These are phyloP conservation scores for Embidobia sp. DNA, from an alignment of 2,888 invertebrate species.

Conservation along the genomic window DNA sequence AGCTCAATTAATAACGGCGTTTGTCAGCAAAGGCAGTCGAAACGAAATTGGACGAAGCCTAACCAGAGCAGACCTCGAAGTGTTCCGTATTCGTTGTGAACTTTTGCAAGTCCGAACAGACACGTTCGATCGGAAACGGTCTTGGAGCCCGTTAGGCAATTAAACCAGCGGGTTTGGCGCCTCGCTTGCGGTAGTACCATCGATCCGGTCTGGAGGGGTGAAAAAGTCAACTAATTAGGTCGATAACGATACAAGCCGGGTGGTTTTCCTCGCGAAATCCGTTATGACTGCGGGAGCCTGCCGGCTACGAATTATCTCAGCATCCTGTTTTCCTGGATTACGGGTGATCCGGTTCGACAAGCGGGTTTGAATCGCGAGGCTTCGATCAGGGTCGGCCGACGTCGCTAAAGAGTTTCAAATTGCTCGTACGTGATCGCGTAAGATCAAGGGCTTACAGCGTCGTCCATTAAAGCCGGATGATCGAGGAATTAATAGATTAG, in stretches of 20 bases:
- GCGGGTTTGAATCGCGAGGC: constrained; percentile 55
- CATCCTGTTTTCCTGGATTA: constrained; percentile 65
- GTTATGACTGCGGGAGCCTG: constrained; percentile 51
- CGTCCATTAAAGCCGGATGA: constrained; percentile 58
- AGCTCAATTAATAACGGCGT: constrained; percentile 9
- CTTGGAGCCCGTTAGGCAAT: constrained; percentile 17
- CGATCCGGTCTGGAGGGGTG: constrained; percentile 8
- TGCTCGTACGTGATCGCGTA: constrained; percentile 62
- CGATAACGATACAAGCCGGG: constrained; percentile 36
- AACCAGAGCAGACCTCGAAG: no score
- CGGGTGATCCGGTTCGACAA: constrained; percentile 67
- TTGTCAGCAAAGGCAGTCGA: neutral
- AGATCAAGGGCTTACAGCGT: constrained; percentile 50
- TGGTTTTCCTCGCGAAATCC: constrained; percentile 49
- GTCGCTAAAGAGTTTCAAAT: constrained; percentile 59
- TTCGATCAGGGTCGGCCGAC: constrained; percentile 34
- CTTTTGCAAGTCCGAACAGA: constrained; percentile 27
- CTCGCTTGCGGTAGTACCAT: constrained; percentile 5
- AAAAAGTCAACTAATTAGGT: constrained; percentile 40
- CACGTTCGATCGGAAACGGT: neutral
- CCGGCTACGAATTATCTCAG: constrained; percentile 62
- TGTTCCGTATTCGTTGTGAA: no score
- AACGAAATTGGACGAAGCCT: constrained; percentile 13
- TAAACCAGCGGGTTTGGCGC: constrained; percentile 6
- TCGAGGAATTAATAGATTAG: constrained; percentile 59